phyloP scores from a whole-genome alignment of 2,797 vertebrate genomes.

The Lates japonicus region DNA sequence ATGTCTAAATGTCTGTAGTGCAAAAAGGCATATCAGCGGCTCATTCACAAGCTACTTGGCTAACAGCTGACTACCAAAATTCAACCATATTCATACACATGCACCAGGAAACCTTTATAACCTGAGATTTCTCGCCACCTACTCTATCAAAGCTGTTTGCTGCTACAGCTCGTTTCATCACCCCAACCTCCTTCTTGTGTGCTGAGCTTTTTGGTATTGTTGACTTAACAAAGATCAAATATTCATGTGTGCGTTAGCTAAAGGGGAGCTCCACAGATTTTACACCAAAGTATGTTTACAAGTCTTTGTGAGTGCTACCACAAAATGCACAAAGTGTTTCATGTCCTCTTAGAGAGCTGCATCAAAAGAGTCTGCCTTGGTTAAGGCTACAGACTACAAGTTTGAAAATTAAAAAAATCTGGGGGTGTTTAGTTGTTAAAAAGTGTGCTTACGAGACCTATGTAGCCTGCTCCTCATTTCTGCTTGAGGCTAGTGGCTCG shows the following conservation, averaged over 20 bases:
- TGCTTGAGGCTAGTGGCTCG: neutral
- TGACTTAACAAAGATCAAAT: slow-evolving; percentile 9
- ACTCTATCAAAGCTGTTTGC: neutral
- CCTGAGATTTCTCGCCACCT: neutral
- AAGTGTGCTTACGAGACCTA: neutral
- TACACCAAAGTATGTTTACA: neutral
- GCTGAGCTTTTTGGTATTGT: neutral
- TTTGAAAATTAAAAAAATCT: neutral
- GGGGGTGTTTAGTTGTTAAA: neutral
- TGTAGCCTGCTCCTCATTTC: neutral
- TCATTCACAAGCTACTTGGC: neutral
- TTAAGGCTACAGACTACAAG: neutral
- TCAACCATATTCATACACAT: neutral
- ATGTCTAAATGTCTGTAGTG: neutral
- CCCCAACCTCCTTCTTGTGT: neutral
- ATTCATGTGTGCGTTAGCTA: neutral
- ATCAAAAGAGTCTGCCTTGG: neutral
- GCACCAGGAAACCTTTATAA: neutral
- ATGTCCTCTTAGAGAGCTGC: neutral
- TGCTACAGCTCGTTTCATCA: neutral
- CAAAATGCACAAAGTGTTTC: neutral
- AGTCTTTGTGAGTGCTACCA: neutral
- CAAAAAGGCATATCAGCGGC: neutral
- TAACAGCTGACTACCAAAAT: neutral
- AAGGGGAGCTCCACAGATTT: neutral